A percentile compares a stretch with the other conserved stretches of the same genome.
Evolutionary conservation across 2,888 invertebrate genomes (phyloP).

Genomic region (Drosophila formosana): DNA sequence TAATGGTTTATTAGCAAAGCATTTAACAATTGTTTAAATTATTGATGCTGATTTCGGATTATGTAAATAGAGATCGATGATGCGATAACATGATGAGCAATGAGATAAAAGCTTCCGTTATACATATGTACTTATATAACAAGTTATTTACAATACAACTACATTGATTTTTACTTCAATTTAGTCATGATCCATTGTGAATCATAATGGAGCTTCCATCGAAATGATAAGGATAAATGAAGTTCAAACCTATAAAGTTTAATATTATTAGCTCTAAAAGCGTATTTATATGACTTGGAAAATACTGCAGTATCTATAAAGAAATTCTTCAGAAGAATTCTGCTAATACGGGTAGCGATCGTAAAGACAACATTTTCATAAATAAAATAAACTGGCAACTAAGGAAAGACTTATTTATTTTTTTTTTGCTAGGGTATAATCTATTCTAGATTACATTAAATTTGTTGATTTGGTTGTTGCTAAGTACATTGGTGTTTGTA

Average conservation of each 20-base stretch:
- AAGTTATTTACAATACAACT: neutral
- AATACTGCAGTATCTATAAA: neutral
- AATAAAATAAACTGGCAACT: neutral
- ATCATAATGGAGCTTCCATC: conserved; percentile 10
- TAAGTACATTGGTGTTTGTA: conserved; percentile 23
- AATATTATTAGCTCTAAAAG: neutral
- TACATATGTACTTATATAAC: neutral
- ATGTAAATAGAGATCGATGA: conserved; percentile 6
- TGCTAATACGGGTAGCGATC: too few species aligned
- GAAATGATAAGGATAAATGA: conserved; percentile 5
- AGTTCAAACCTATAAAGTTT: neutral
- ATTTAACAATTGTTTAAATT: neutral
- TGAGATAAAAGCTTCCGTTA: conserved; percentile 6
- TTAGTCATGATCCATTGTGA: conserved; percentile 30
- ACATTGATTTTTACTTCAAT: neutral
- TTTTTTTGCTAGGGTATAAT: neutral
- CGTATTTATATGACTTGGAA: neutral
- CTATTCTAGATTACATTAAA: conserved; percentile 2
- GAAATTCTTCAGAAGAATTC: neutral
- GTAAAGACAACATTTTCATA: neutral
- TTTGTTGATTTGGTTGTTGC: neutral
- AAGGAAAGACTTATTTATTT: neutral
- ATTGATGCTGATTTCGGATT: conserved; percentile 1
- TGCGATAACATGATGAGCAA: conserved; percentile 3
- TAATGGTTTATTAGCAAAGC: neutral